phyloP scores from a whole-genome alignment of 1,140 invertebrate genomes.

The Venturia canescens region DNA sequence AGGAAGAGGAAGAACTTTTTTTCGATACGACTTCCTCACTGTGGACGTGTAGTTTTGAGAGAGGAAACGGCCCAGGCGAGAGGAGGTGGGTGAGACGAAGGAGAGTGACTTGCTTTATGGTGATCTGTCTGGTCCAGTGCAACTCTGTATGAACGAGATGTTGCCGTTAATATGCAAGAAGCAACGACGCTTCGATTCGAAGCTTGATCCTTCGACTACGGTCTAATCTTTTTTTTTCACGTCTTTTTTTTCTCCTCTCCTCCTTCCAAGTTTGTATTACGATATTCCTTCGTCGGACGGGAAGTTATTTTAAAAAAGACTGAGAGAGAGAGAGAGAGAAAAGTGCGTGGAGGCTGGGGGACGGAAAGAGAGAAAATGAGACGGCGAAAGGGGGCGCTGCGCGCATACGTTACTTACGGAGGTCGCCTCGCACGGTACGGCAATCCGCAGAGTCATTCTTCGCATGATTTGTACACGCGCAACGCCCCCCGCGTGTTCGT shows the following conservation, averaged over 20 bases:
- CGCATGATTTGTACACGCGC: slow-evolving; percentile 74
- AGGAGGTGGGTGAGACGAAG: slow-evolving; percentile 40
- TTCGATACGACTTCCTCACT: neutral
- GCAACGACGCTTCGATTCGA: neutral
- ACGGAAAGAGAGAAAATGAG: slow-evolving; percentile 32
- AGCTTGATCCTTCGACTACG: neutral
- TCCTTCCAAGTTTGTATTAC: slow-evolving; percentile 16
- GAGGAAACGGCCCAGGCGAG: neutral
- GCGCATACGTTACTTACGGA: slow-evolving; percentile 20
- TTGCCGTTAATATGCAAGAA: slow-evolving; percentile 68
- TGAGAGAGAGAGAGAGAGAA: slow-evolving; percentile 21
- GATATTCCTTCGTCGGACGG: neutral
- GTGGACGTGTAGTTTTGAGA: slow-evolving; percentile 4
- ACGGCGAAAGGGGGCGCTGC: slow-evolving; percentile 31
- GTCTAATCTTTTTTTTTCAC: too few species aligned
- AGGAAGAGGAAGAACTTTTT: neutral
- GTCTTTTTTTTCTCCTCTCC: neutral
- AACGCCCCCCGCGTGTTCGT: slow-evolving; percentile 67
- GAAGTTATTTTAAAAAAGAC: neutral
- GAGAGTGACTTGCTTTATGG: slow-evolving; percentile 71
- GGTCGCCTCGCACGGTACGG: slow-evolving; percentile 45
- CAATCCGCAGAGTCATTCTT: slow-evolving; percentile 70
- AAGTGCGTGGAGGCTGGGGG: slow-evolving; percentile 3
- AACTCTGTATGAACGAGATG: slow-evolving; percentile 43
- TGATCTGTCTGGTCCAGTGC: slow-evolving; percentile 60